Percentiles rank a stretch among this genome's conserved stretches.
Evolutionary conservation across 2,888 invertebrate genomes (phyloP).

Genomic region (Priocnemis perturbator): DNA sequence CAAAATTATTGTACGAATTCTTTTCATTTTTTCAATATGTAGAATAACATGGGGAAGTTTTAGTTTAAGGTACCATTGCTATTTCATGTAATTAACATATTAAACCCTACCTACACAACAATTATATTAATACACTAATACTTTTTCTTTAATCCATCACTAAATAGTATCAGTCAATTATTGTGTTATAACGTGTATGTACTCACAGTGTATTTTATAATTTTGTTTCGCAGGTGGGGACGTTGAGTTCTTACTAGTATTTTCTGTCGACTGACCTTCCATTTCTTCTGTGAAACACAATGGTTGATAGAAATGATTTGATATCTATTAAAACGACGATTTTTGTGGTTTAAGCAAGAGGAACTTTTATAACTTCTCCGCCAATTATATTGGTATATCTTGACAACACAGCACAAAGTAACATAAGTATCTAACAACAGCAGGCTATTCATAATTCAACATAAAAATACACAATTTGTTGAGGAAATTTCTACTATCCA

Average conservation of each 20-base stretch:
- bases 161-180: not conserved
- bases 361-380: constrained; percentile 1
- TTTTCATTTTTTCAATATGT: too few relatives aligned
- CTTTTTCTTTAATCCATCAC: not conserved
- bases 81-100: not conserved
- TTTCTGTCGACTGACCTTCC: constrained; percentile 52
- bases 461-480: too few relatives aligned
- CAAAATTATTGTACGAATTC: too few relatives aligned
- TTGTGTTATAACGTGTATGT: not conserved
- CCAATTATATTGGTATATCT: too few relatives aligned
- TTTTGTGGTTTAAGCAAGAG: not conserved
- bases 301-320: not conserved
- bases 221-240: constrained; percentile 45
- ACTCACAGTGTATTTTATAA: constrained; percentile 55
- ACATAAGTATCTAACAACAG: too few relatives aligned
- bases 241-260: constrained; percentile 52
- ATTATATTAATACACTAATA: not conserved
- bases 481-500: too few relatives aligned
- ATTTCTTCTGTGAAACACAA: constrained; percentile 49
- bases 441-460: too few relatives aligned
- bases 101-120: not conserved
- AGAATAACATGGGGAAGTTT: too few relatives aligned
- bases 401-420: too few relatives aligned
- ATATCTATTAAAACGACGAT: not conserved
- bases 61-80: too few relatives aligned